Evolutionary conservation across 2,113 vertebrate genomes (phyloP).

Genomic region (Sterrhoptilus dennistouni): DNA sequence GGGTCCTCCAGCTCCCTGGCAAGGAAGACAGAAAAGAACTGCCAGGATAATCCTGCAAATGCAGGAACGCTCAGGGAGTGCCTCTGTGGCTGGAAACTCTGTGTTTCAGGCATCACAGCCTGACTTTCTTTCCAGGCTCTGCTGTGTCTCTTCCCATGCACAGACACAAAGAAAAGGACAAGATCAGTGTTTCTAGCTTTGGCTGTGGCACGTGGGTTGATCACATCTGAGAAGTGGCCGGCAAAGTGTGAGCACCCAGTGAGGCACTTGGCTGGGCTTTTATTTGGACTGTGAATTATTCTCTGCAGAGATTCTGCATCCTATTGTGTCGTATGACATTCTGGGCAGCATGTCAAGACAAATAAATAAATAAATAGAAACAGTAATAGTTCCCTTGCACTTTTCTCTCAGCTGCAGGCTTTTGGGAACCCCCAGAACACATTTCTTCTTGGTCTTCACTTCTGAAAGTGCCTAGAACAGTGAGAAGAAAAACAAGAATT

Average conservation of each 20-base stretch:
- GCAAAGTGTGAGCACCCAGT: neutral
- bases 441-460: neutral
- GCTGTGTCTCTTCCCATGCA: neutral
- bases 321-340: neutral
- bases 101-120: neutral
- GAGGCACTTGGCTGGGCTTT: neutral
- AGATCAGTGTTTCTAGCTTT: neutral
- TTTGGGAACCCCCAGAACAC: neutral
- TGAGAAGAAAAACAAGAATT: neutral
- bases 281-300: neutral
- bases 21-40: neutral
- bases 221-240: neutral
- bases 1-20: neutral
- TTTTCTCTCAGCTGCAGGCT: neutral
- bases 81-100: neutral
- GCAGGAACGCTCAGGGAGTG: neutral
- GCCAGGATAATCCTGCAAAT: neutral
- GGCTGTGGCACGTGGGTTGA: neutral
- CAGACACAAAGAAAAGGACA: neutral
- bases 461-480: neutral
- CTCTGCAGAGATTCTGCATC: neutral
- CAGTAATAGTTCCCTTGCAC: neutral
- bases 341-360: slow-evolving; percentile 18
- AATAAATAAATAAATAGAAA: neutral
- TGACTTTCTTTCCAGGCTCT: neutral